Conservation (phyloP, 2,888 invertebrate genomes). For the Sinopyrophorus schimmeli region DNA sequence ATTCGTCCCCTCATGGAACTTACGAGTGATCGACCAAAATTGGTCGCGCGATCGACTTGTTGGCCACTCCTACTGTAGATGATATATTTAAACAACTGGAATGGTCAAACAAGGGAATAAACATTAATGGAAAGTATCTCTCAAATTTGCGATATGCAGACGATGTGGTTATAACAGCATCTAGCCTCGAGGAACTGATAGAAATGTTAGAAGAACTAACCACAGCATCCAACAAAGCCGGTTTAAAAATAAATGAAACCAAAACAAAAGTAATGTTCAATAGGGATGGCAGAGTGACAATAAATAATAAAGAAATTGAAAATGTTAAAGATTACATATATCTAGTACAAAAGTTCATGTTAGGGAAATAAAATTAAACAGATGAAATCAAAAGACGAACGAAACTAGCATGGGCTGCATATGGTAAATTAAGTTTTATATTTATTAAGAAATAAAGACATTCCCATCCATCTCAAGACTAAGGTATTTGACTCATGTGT, state of each 20-base stretch:
- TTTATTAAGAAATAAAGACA: slow-evolving; percentile 7
- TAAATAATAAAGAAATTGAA: not conserved
- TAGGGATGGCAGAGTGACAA: not conserved
- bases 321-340: not conserved
- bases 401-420: slow-evolving; percentile 5
- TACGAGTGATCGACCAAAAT: no score
- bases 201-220: slow-evolving; percentile 2
- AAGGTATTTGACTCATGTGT: slow-evolving; percentile 7
- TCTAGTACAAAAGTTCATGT: slow-evolving; percentile 5
- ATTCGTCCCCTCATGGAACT: no score
- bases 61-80: no score
- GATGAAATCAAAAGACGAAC: slow-evolving; percentile 4
- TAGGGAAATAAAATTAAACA: slow-evolving; percentile 6
- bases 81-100: not conserved
- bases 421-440: slow-evolving; percentile 5
- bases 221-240: not conserved
- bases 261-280: slow-evolving; percentile 1
- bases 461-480: not conserved
- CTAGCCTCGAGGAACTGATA: not conserved
- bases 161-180: slow-evolving; percentile 2
- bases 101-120: slow-evolving; percentile 1
- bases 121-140: not conserved
- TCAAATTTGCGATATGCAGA: slow-evolving; percentile 1
- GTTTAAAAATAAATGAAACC: not conserved
- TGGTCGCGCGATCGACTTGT: no score